Conservation (phyloP, 2,113 vertebrate genomes). For the Procavia capensis region DNA sequence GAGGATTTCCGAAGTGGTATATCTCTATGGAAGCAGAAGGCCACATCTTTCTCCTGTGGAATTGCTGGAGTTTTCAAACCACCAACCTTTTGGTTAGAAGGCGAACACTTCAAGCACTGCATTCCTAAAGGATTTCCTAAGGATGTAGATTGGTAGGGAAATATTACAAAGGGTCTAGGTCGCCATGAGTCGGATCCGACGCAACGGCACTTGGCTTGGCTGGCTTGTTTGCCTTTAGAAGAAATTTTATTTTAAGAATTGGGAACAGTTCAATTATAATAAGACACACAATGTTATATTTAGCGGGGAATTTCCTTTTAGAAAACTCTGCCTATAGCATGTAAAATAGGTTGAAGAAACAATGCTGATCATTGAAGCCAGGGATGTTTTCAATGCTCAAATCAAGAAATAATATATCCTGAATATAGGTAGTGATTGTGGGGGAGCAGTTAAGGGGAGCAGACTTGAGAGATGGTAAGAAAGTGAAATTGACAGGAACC, state of each 20-base stretch:
- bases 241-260: conserved; percentile 41
- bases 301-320: conserved; percentile 4
- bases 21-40: no score
- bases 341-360: background rate
- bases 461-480: background rate
- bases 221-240: background rate
- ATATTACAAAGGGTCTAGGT: background rate
- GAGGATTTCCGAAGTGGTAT: no score
- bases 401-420: background rate
- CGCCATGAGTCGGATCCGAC: no score
- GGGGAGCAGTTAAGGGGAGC: background rate
- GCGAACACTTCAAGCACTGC: no score
- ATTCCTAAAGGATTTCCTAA: background rate
- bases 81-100: no score
- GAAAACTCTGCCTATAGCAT: background rate
- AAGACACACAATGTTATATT: conserved; percentile 28
- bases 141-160: background rate
- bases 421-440: background rate
- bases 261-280: background rate
- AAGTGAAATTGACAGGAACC: background rate
- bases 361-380: background rate
- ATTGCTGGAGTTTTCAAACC: no score
- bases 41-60: no score
- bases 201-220: no score
- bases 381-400: background rate